phyloP scores from a whole-genome alignment of 2,113 vertebrate species.

The Manacus vitellinus region DNA sequence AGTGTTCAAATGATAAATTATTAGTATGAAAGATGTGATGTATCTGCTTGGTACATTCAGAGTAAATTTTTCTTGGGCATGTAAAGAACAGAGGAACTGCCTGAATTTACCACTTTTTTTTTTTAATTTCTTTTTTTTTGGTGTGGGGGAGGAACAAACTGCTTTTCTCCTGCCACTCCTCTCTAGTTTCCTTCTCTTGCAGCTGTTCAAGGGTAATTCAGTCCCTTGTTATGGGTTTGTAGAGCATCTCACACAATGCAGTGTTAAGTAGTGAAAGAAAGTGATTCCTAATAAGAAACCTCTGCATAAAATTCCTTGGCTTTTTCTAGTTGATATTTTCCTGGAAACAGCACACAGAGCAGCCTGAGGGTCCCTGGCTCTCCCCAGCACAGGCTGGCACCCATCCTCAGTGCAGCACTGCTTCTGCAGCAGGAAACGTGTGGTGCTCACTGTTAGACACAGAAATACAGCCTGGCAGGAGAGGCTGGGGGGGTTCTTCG shows the following conservation, averaged over 20 bases:
- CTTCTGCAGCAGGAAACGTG: background rate
- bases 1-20: background rate
- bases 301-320: background rate
- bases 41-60: background rate
- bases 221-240: background rate
- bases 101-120: background rate
- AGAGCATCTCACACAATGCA: background rate
- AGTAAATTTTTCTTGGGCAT: background rate
- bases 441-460: background rate
- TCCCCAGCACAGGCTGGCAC: background rate
- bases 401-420: background rate
- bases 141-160: fast-evolving
- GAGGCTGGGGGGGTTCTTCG: background rate
- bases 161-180: background rate
- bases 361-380: background rate
- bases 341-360: background rate
- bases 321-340: background rate
- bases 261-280: background rate
- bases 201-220: background rate
- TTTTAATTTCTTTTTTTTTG: background rate
- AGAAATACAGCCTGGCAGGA: background rate
- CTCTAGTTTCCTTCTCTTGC: background rate
- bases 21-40: background rate
- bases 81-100: background rate
- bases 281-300: background rate